Base-by-base conservation (phyloP, 2,113 vertebrate genomes). In the Grantiella picta region DNA sequence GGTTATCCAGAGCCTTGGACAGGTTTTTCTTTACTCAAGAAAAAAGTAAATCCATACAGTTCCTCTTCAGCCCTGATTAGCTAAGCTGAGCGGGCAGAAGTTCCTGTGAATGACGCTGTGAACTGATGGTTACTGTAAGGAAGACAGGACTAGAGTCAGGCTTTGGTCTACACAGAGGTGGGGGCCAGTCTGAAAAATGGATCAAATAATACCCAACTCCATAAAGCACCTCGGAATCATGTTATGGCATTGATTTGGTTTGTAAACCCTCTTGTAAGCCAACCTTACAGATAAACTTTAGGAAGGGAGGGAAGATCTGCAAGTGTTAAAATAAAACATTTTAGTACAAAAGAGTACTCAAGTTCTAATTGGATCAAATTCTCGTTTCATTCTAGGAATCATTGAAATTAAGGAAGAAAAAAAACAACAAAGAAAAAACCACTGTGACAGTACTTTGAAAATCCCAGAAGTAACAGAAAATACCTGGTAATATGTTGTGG, bases 391-490 rank as follows among this genome's bases (percentile, higher is more conserved):
- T 82, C 45, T 75, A 84, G 35, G 28, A 86, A 70, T 70, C 27
- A 42, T 0, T 91, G 61, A 88, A 87, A 79, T 57, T 70, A 69
- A 14, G 13, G 38, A 44, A 78, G 19, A 80, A 82, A 61, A 60
- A 90, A 40, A 27, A 1, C 0, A 54, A 44, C 16, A 28, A 60
- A 71, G 8, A 23, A 70, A 54, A 91, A 42, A 64, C 5, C 5
- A 52, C 8, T 54, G 28, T 4, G 2, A 40, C 24, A 38, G 38
- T 91, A 83, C 54, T 88, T 76, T 38, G 44, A 81, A 93, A 89
- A 86, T 75, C 64, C 68, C 76, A 93, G 63, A 73, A 82, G n/a
- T 63, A 68, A 50, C 47, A 94, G 85, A 78, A 94, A 89, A 53
- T 35, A 68, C 61, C 24, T 25, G 59, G 60, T 38, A 85, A 70